These are phyloP conservation scores for Seira sanloemensis DNA, from an alignment of 2,888 invertebrate genomes.

Conservation along the genomic window DNA sequence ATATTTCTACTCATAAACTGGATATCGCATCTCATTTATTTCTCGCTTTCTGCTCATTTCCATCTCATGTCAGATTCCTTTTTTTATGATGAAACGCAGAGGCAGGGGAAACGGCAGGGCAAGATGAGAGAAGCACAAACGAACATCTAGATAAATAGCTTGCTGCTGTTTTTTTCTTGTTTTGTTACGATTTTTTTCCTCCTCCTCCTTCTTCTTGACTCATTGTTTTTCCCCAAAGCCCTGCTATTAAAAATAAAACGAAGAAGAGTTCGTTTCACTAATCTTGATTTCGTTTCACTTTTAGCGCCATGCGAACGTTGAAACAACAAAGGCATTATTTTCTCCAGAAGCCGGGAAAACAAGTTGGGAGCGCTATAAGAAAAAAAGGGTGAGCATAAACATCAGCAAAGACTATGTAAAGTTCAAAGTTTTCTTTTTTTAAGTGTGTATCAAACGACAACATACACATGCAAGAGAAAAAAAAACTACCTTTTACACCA, in stretches of 20 bases:
- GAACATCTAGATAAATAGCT: conserved; percentile 49
- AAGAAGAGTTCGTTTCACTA: conserved; percentile 24
- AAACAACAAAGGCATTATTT: not conserved
- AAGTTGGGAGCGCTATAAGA: not conserved
- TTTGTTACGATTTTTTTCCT: not conserved
- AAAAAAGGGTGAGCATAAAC: not conserved
- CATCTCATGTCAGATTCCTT: conserved; percentile 50
- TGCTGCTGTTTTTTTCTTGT: not conserved
- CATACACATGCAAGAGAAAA: not conserved
- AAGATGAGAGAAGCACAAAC: conserved; percentile 38
- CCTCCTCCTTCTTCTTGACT: conserved; percentile 5
- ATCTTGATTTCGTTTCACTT: conserved; percentile 35
- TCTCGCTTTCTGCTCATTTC: conserved; percentile 42
- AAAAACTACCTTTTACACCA: conserved; percentile 12
- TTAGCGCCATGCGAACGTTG: not conserved
- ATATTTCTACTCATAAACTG: not conserved
- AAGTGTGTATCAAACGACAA: conserved; percentile 29
- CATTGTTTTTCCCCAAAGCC: conserved; percentile 37
- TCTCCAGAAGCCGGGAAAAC: not conserved
- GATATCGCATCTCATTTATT: not conserved
- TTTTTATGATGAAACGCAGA: conserved; percentile 47
- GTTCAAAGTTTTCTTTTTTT: conserved; percentile 5
- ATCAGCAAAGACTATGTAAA: not conserved
- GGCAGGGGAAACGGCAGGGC: conserved; percentile 35
- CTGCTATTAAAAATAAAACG: conserved; percentile 38